A percentile compares a stretch with the other conserved stretches of the same genome.
Conservation (phyloP, 2,113 vertebrate genomes). For the Pituophis catenifer region DNA sequence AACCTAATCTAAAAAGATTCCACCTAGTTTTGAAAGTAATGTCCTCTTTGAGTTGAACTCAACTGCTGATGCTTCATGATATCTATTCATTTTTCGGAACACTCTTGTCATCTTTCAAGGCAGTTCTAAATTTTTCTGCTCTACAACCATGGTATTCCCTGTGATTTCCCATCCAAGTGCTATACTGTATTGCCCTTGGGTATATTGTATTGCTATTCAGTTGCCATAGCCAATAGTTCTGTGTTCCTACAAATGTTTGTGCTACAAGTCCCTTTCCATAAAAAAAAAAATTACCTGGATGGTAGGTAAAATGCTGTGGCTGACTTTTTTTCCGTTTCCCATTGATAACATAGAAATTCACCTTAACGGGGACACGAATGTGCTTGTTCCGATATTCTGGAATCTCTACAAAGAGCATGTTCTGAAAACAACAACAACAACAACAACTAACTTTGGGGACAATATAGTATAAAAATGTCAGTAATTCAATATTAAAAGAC, state of each 20-base stretch:
- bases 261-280: background rate
- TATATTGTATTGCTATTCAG: background rate
- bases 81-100: background rate
- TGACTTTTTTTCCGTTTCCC: conserved; percentile 97
- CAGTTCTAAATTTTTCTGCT: background rate
- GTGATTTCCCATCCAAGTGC: background rate
- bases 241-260: background rate
- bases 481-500: background rate
- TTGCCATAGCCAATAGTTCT: background rate
- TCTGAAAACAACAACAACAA: conserved; percentile 70
- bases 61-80: background rate
- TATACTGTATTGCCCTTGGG: background rate
- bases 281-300: conserved; percentile 77
- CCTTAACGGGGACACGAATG: conserved; percentile 81
- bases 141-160: background rate
- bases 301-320: conserved; percentile 91
- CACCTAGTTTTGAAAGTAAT: background rate
- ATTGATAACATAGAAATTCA: conserved; percentile 96
- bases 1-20: background rate
- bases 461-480: fast-evolving
- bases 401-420: conserved; percentile 93
- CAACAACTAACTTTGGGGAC: background rate
- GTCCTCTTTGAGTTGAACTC: background rate
- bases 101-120: background rate
- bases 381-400: conserved; percentile 88